phyloP scores from a whole-genome alignment of 1,140 invertebrate species.

The Saxidomus purpurata region DNA sequence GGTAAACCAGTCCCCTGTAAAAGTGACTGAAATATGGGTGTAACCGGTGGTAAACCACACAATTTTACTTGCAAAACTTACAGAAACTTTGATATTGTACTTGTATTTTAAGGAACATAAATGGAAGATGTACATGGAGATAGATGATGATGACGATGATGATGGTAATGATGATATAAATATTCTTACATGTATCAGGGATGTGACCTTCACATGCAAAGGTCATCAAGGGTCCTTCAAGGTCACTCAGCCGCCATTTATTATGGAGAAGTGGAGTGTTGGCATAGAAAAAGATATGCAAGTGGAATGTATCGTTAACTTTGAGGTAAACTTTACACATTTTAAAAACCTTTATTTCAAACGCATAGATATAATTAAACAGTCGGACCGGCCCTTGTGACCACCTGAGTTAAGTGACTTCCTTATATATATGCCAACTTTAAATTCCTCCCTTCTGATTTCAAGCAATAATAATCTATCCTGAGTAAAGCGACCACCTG shows the following conservation, averaged over 20 bases:
- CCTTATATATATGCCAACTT: too few species aligned
- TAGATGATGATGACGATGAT: slow-evolving; percentile 82
- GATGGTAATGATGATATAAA: slow-evolving; percentile 65
- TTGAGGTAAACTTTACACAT: slow-evolving; percentile 84
- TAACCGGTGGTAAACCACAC: too few species aligned
- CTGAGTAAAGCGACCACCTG: too few species aligned
- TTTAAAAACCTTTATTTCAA: too few species aligned
- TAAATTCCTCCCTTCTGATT: too few species aligned
- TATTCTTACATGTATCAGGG: slow-evolving; percentile 81
- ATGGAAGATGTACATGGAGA: slow-evolving; percentile 86
- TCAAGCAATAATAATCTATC: too few species aligned
- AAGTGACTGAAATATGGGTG: too few species aligned
- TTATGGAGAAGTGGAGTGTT: slow-evolving; percentile 85
- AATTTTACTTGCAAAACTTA: too few species aligned
- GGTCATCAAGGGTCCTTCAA: slow-evolving; percentile 73
- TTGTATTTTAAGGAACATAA: slow-evolving; percentile 81
- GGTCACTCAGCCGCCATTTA: slow-evolving; percentile 84
- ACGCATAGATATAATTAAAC: too few species aligned
- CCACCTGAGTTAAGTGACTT: too few species aligned
- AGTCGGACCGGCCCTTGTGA: too few species aligned
- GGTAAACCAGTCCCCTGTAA: too few species aligned
- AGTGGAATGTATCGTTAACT: slow-evolving; percentile 84
- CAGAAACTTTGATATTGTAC: background rate
- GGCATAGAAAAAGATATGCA: slow-evolving; percentile 80
- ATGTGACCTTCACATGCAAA: slow-evolving; percentile 82